A percentile compares a stretch with the other conserved stretches of the same genome.
phyloP scores from a whole-genome alignment of 2,797 vertebrate species.

The Holocentrus rufus region DNA sequence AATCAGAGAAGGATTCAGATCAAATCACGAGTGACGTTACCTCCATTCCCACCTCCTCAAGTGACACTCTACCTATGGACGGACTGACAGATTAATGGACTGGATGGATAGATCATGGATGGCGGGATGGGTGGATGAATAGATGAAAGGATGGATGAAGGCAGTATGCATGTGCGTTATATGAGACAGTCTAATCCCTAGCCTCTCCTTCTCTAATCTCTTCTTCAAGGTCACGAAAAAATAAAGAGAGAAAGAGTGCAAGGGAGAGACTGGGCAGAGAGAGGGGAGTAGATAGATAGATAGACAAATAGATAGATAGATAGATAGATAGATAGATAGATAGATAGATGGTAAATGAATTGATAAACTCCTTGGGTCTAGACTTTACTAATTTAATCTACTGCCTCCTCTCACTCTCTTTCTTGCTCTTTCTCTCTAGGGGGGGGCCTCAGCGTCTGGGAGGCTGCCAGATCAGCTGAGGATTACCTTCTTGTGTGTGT shows the following conservation, averaged over 20 bases:
- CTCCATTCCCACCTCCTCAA: neutral
- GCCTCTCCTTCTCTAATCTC: conserved; percentile 59
- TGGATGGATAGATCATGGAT: neutral
- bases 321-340: neutral
- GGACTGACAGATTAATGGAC: neutral
- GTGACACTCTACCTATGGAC: neutral
- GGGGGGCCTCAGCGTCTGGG: neutral
- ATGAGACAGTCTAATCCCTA: conserved; percentile 29
- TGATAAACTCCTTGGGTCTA: neutral
- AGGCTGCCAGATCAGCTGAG: conserved; percentile 8
- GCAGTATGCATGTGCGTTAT: neutral
- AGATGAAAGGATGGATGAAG: neutral
- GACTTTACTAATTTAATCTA: neutral
- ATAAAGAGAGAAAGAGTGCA: conserved; percentile 8
- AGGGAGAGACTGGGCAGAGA: neutral
- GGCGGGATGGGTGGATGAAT: neutral
- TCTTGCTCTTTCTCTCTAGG: neutral
- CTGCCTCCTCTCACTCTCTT: neutral
- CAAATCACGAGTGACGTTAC: neutral
- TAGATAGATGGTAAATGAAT: too few relatives aligned
- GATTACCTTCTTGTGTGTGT: conserved; percentile 2
- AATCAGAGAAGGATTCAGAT: neutral
- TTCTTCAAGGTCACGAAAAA: conserved; percentile 50
- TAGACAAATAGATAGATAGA: neutral
- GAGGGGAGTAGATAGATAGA: neutral